phyloP scores from a whole-genome alignment of 2,113 vertebrate genomes.

The Cichladusa arquata region DNA sequence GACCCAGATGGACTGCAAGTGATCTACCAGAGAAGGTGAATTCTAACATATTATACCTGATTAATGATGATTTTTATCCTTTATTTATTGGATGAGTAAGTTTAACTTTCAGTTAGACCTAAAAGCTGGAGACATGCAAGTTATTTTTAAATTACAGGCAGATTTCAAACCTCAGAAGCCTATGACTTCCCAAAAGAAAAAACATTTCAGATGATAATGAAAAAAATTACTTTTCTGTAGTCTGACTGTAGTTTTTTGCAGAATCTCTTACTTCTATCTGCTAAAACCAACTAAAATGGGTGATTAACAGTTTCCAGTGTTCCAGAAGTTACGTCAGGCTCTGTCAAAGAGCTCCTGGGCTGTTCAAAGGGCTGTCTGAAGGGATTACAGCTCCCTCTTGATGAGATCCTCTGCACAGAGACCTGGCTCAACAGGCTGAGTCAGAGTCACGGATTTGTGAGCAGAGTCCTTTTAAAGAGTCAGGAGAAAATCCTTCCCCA shows the following conservation, averaged over 20 bases:
- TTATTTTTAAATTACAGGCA: not conserved
- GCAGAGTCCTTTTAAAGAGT: not conserved
- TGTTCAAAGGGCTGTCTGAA: slow-evolving; percentile 37
- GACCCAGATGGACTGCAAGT: not conserved
- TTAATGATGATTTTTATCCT: not conserved
- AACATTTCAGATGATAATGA: not conserved
- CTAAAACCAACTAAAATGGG: not conserved
- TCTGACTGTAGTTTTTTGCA: not conserved
- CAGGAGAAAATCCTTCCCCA: not conserved
- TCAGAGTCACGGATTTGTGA: not conserved
- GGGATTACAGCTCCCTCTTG: slow-evolving; percentile 22
- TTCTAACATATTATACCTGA: not conserved
- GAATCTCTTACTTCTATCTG: not conserved
- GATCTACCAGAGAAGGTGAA: not conserved
- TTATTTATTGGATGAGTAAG: not conserved
- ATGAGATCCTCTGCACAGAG: not conserved
- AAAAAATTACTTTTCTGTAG: not conserved
- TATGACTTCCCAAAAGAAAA: not conserved
- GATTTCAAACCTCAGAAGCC: not conserved
- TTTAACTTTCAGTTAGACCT: not conserved
- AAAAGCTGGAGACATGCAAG: not conserved
- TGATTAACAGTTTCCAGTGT: not conserved
- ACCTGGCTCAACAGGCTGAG: not conserved
- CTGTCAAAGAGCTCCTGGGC: slow-evolving; percentile 1
- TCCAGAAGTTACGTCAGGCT: not conserved